Conservation (phyloP, 2,888 invertebrate genomes). For the Noctua janthina region DNA sequence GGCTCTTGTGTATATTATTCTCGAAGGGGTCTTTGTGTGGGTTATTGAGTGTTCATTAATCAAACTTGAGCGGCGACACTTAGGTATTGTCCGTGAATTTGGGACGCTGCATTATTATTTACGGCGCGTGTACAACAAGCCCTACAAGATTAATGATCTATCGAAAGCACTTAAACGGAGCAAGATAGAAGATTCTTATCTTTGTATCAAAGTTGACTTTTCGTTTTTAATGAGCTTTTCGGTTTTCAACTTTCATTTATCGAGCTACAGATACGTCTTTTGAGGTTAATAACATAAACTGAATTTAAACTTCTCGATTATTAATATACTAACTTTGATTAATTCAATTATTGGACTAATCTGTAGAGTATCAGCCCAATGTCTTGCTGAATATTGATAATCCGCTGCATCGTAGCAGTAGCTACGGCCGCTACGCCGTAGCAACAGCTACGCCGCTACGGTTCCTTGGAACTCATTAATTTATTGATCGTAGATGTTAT, state of each 20-base stretch:
- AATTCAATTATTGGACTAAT: not conserved
- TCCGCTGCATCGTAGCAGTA: not conserved
- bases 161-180: constrained; percentile 65
- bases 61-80: constrained; percentile 76
- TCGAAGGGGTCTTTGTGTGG: constrained; percentile 57
- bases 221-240: constrained; percentile 29
- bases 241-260: constrained; percentile 5
- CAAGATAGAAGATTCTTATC: constrained; percentile 50
- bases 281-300: not conserved
- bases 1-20: constrained; percentile 60
- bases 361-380: not conserved
- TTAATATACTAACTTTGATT: not conserved
- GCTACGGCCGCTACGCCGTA: constrained; percentile 25
- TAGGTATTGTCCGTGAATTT: constrained; percentile 76
- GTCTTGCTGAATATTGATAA: not conserved
- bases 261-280: not conserved
- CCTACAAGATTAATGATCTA: constrained; percentile 74
- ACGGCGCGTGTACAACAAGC: constrained; percentile 68
- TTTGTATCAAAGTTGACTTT: constrained; percentile 46
- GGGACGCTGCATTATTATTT: constrained; percentile 75
- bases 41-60: constrained; percentile 77
- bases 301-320: not conserved
- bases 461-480: not conserved
- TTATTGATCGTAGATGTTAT: not conserved
- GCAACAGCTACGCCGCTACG: constrained; percentile 14